A percentile compares a stretch with the other conserved stretches of the same genome.
Conservation (phyloP, 2,797 vertebrate species). For the Gymnothorax reevesii region DNA sequence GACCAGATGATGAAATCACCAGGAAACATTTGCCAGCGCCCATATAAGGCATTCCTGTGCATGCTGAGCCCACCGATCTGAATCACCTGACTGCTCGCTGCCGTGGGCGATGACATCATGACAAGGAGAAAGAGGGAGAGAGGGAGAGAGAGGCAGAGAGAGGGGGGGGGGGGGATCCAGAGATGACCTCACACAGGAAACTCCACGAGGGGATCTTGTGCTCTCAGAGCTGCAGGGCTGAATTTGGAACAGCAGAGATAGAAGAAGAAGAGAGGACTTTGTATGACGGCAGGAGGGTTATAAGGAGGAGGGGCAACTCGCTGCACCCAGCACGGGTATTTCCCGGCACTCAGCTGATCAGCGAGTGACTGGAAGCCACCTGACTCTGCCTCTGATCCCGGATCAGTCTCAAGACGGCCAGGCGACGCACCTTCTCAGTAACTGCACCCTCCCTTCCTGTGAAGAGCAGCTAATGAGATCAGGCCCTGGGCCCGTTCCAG, state of each 20-base stretch:
- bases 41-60: conserved; percentile 31
- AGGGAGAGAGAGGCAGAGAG: background rate
- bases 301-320: background rate
- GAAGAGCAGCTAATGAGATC: background rate
- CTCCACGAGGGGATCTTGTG: background rate
- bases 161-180: background rate
- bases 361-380: conserved; percentile 4
- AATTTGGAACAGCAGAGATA: background rate
- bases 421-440: background rate
- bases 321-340: background rate
- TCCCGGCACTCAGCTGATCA: background rate
- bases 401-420: background rate
- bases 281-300: background rate
- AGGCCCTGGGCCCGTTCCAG: background rate
- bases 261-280: background rate
- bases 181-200: conserved; percentile 31
- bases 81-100: conserved; percentile 28
- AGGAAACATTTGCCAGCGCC: conserved; percentile 13
- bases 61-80: background rate
- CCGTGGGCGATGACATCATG: conserved; percentile 31
- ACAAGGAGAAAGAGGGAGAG: background rate
- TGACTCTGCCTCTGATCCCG: background rate
- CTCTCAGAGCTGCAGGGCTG: background rate
- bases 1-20: conserved; percentile 27
- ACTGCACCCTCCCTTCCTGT: background rate